Evolutionary conservation across 2,797 vertebrate genomes (phyloP).

Genomic region (Trachurus trachurus): DNA sequence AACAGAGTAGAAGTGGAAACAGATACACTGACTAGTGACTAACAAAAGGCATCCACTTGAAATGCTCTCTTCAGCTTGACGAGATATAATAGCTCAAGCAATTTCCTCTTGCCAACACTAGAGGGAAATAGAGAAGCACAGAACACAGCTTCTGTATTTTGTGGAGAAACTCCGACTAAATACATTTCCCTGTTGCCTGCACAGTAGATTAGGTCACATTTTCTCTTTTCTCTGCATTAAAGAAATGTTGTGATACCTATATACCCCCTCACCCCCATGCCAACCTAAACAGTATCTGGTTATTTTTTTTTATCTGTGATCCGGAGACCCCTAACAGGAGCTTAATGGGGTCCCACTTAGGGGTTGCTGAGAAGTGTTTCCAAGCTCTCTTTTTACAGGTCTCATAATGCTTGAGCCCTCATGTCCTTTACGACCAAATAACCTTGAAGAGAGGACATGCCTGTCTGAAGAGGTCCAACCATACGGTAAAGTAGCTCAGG

Average conservation of each 20-base stretch:
- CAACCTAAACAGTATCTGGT: constrained; percentile 40
- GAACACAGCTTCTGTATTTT: neutral
- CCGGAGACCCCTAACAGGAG: constrained; percentile 21
- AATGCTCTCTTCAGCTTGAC: neutral
- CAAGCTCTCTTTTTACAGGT: constrained; percentile 53
- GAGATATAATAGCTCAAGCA: neutral
- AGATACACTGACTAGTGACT: constrained; percentile 1
- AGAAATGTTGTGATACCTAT: neutral
- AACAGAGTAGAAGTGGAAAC: constrained; percentile 14
- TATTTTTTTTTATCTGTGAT: constrained; percentile 36
- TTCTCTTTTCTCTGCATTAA: constrained; percentile 35
- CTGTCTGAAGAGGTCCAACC: constrained; percentile 45
- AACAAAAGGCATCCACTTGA: neutral
- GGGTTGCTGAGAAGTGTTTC: constrained; percentile 44
- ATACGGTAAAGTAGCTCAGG: constrained; percentile 49
- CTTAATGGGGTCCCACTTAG: constrained; percentile 36
- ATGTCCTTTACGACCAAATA: constrained; percentile 52
- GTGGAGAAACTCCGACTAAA: constrained; percentile 1
- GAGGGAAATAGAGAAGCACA: constrained; percentile 60
- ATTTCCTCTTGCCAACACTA: constrained; percentile 45
- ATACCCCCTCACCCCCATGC: neutral
- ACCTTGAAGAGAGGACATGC: constrained; percentile 46
- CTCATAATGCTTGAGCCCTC: constrained; percentile 38
- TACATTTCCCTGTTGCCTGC: neutral
- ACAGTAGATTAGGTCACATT: constrained; percentile 10